phyloP scores from a whole-genome alignment of 2,888 invertebrate genomes.

The Trisateles emortualis region DNA sequence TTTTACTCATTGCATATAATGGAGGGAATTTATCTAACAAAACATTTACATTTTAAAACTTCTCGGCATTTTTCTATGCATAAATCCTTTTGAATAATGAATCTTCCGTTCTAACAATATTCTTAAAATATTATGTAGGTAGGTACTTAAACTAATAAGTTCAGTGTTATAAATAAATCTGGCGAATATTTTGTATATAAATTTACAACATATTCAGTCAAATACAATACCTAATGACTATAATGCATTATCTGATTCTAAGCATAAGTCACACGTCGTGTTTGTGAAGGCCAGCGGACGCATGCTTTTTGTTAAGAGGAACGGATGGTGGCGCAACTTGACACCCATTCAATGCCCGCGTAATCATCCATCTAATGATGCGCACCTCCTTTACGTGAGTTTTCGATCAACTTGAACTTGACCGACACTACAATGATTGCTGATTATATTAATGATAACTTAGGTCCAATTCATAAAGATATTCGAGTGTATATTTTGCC shows the following conservation, averaged over 20 bases:
- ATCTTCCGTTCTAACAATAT: slow-evolving; percentile 9
- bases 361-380: slow-evolving; percentile 64
- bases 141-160: too few species aligned
- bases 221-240: slow-evolving; percentile 13
- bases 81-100: too few species aligned
- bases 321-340: slow-evolving; percentile 66
- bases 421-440: slow-evolving; percentile 50
- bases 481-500: not conserved
- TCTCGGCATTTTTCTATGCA: too few species aligned
- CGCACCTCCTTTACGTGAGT: slow-evolving; percentile 45
- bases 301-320: slow-evolving; percentile 68
- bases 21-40: not conserved
- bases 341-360: slow-evolving; percentile 55
- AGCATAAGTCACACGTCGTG: slow-evolving; percentile 52
- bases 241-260: slow-evolving; percentile 33
- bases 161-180: too few species aligned
- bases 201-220: too few species aligned
- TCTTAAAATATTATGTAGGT: too few species aligned
- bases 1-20: slow-evolving; percentile 11
- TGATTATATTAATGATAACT: slow-evolving; percentile 22
- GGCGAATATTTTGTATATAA: too few species aligned
- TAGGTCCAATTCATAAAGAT: not conserved
- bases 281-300: slow-evolving; percentile 69
- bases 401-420: slow-evolving; percentile 69
- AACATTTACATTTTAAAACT: too few species aligned